Evolutionary conservation across 2,113 vertebrate species (phyloP).

Genomic region (Copsychus sechellarum): DNA sequence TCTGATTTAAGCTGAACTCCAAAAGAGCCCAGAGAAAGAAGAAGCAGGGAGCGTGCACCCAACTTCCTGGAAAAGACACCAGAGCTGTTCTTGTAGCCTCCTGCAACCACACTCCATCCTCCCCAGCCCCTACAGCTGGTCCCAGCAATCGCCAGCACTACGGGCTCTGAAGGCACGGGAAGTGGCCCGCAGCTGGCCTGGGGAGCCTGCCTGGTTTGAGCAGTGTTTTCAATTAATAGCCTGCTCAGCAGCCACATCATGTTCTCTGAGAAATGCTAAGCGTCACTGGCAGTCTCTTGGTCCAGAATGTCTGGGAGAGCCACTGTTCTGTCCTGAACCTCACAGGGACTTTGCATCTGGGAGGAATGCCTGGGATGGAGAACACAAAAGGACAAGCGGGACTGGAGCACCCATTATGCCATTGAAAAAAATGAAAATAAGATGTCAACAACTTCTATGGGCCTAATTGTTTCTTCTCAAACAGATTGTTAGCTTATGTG

Average conservation of each 20-base stretch:
- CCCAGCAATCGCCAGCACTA: background rate
- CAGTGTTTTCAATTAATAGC: conserved; percentile 48
- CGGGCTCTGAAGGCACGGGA: background rate
- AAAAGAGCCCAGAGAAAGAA: background rate
- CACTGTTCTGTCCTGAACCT: background rate
- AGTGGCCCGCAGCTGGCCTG: background rate
- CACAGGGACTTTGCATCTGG: background rate
- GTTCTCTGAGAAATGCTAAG: background rate
- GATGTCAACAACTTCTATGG: conserved; percentile 45
- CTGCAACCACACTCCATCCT: background rate
- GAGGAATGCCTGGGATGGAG: background rate
- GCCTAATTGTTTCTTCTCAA: conserved; percentile 49
- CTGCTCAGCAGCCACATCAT: background rate
- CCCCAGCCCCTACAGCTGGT: background rate
- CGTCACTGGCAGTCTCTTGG: background rate
- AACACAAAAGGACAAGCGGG: conserved; percentile 20
- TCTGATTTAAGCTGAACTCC: background rate
- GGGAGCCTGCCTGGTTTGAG: background rate
- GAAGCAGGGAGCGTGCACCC: background rate
- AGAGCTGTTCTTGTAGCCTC: background rate
- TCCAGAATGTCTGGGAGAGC: background rate
- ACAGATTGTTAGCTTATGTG: conserved; percentile 47
- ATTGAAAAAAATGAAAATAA: conserved; percentile 29
- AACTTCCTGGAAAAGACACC: conserved; percentile 20
- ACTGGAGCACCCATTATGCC: background rate